Percentiles rank a stretch among this genome's conserved stretches.
These are phyloP conservation scores for Pocillopora meandrina DNA, from an alignment of 92 coral and sea anemone genomes.

Conservation along the genomic window DNA sequence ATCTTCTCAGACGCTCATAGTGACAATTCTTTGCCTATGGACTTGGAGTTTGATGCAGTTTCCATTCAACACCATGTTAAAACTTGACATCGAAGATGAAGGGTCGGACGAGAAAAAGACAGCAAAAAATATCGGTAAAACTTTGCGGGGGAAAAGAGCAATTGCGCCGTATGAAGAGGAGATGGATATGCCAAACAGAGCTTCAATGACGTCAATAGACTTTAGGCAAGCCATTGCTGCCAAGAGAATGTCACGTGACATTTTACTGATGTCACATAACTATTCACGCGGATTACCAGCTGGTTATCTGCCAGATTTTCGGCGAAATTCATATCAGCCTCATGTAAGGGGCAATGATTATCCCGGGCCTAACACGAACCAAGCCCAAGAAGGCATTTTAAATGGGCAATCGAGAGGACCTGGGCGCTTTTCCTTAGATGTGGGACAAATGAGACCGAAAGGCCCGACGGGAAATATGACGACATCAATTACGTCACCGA, in stretches of 20 bases:
- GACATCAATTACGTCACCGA: conserved; percentile 44
- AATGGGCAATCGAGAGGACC: conserved; percentile 26
- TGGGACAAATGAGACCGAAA: conserved; percentile 41
- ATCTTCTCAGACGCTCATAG: conserved; percentile 62
- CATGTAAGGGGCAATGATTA: background rate
- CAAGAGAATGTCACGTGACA: conserved; percentile 39
- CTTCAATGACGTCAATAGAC: conserved; percentile 45
- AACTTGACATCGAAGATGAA: conserved; percentile 60
- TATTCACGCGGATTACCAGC: conserved; percentile 42
- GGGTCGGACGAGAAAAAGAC: conserved; percentile 12
- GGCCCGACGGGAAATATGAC: conserved; percentile 35
- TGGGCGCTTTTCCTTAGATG: conserved; percentile 39
- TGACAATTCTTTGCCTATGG: conserved; percentile 84
- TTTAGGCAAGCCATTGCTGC: conserved; percentile 37
- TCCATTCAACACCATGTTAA: conserved; percentile 91
- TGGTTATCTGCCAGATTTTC: conserved; percentile 35
- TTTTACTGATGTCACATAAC: conserved; percentile 40
- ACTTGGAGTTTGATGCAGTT: conserved; percentile 95
- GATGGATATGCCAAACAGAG: conserved; percentile 12
- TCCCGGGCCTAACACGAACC: background rate
- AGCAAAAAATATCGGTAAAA: background rate
- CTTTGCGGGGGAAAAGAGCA: conserved; percentile 21
- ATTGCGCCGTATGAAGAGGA: conserved; percentile 30
- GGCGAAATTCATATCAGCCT: conserved; percentile 36
- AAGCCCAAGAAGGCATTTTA: background rate